phyloP scores from a whole-genome alignment of 2,888 invertebrate species.

The Mystacides longicornis region DNA sequence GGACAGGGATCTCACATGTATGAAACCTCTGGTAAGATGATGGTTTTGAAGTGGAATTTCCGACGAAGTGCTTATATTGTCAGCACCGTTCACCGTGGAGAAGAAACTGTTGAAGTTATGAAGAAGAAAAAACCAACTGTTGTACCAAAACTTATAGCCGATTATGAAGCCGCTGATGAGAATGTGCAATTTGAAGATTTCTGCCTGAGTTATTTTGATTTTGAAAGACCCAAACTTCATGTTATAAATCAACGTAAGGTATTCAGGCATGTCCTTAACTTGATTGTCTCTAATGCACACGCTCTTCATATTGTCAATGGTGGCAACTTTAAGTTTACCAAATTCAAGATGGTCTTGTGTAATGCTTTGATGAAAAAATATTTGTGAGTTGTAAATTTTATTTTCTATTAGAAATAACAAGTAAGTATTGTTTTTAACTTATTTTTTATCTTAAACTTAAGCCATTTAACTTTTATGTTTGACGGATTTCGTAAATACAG shows the following conservation, averaged over 20 bases:
- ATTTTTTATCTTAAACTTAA: too few species aligned
- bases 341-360: background rate
- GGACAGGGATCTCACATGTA: background rate
- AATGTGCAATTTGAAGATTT: conserved; percentile 5
- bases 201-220: background rate
- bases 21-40: conserved; percentile 4
- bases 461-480: too few species aligned
- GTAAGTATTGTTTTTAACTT: too few species aligned
- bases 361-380: background rate
- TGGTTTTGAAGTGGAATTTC: conserved; percentile 1
- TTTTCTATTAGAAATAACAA: too few species aligned
- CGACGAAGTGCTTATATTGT: background rate
- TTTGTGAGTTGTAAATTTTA: background rate
- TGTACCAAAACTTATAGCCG: conserved; percentile 3
- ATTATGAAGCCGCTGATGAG: conserved; percentile 3
- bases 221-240: background rate
- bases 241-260: background rate
- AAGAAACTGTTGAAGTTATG: background rate
- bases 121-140: background rate
- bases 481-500: too few species aligned
- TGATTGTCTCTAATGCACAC: conserved; percentile 9
- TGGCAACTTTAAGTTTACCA: background rate
- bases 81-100: conserved; percentile 4
- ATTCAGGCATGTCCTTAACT: conserved; percentile 5
- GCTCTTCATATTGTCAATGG: conserved; percentile 3